Evolutionary conservation across 92 coral and sea anemone genomes (phyloP).

Genomic region (Epizoanthus fatuus): DNA sequence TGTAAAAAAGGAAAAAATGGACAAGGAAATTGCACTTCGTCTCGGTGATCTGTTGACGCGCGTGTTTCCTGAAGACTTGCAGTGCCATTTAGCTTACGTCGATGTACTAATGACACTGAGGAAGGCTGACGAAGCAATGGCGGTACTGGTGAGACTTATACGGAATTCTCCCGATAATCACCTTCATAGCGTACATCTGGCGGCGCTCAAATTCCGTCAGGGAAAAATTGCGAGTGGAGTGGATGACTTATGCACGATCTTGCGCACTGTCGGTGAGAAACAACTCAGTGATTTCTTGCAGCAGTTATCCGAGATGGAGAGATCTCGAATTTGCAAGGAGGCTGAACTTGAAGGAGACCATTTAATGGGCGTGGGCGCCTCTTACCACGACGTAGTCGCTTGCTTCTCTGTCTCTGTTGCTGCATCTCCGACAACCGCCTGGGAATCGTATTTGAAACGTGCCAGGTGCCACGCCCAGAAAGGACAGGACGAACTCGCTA

Average conservation of each 20-base stretch:
- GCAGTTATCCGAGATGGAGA: slow-evolving; percentile 64
- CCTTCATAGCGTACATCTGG: slow-evolving; percentile 79
- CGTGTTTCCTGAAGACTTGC: slow-evolving; percentile 74
- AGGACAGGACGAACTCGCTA: slow-evolving; percentile 58
- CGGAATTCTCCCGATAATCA: slow-evolving; percentile 79
- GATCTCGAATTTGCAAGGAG: slow-evolving; percentile 77
- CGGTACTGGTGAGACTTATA: slow-evolving; percentile 83
- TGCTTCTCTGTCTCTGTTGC: slow-evolving; percentile 77
- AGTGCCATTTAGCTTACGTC: slow-evolving; percentile 80
- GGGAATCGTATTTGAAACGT: slow-evolving; percentile 68
- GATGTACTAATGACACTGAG: slow-evolving; percentile 74
- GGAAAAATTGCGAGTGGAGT: slow-evolving; percentile 75
- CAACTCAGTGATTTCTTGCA: slow-evolving; percentile 65
- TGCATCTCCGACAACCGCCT: slow-evolving; percentile 72
- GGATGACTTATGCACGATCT: slow-evolving; percentile 76
- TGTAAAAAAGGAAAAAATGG: slow-evolving; percentile 40
- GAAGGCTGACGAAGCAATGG: slow-evolving; percentile 90
- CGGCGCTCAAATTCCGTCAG: slow-evolving; percentile 84
- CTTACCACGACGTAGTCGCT: slow-evolving; percentile 44
- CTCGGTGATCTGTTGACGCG: slow-evolving; percentile 87
- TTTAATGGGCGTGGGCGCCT: slow-evolving; percentile 38
- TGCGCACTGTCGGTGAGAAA: slow-evolving; percentile 85
- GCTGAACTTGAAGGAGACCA: slow-evolving; percentile 80
- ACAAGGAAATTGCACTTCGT: slow-evolving; percentile 48
- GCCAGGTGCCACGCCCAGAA: slow-evolving; percentile 54